A percentile compares a stretch with the other conserved stretches of the same genome.
These are phyloP conservation scores for Harpalus rubripes DNA, from an alignment of 2,888 invertebrate genomes.

Conservation along the genomic window DNA sequence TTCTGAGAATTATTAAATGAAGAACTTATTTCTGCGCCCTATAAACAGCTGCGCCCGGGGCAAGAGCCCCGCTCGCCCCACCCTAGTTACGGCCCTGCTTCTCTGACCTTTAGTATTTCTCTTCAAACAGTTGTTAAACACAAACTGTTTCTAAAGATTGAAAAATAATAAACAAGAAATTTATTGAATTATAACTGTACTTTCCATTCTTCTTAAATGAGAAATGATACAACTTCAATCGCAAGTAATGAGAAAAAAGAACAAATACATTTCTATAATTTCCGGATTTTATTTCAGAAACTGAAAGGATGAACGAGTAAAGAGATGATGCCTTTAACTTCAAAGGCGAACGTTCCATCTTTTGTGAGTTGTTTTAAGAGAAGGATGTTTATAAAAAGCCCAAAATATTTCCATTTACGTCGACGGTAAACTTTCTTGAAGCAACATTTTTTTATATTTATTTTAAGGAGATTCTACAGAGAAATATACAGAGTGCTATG, in stretches of 20 bases:
- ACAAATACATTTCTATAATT: background rate
- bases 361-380: background rate
- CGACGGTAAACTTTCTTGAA: background rate
- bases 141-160: background rate
- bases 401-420: background rate
- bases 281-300: background rate
- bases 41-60: no score
- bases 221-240: background rate
- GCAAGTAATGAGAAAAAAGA: background rate
- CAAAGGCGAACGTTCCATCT: background rate
- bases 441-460: background rate
- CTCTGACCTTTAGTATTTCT: background rate
- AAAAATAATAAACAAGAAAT: conserved; percentile 3
- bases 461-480: background rate
- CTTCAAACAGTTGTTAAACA: background rate
- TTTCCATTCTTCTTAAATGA: background rate
- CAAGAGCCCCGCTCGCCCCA: no score
- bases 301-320: background rate
- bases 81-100: no score
- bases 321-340: background rate
- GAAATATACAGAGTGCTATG: background rate
- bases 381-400: background rate
- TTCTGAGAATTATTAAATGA: no score
- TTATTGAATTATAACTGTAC: background rate
- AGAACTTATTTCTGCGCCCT: no score